These are phyloP conservation scores for Prosopocoilus inquinatus DNA, from an alignment of 2,888 invertebrate species.

Conservation along the genomic window DNA sequence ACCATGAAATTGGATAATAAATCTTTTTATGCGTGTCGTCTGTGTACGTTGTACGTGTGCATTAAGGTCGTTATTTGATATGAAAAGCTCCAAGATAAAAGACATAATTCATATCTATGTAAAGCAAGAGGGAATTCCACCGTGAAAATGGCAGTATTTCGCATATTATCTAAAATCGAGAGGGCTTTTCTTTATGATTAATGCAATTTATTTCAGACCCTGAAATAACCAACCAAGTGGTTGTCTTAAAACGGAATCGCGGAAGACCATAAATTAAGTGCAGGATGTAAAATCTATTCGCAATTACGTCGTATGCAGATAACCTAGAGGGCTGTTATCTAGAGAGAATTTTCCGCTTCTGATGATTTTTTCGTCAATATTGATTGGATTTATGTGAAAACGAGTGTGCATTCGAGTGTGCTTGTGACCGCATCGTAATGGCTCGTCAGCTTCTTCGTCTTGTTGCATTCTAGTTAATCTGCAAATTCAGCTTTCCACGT, in stretches of 20 bases:
- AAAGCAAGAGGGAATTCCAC: no score
- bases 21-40: no score
- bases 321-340: constrained; percentile 34
- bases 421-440: constrained; percentile 38
- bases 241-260: not conserved
- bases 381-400: constrained; percentile 42
- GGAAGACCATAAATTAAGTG: constrained; percentile 21
- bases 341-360: constrained; percentile 31
- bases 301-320: constrained; percentile 37
- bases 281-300: constrained; percentile 3
- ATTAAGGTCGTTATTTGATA: no score
- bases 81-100: no score
- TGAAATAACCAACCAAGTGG: not conserved
- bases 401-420: constrained; percentile 31
- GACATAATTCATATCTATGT: no score
- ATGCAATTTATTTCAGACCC: not conserved
- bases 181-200: not conserved
- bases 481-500: no score
- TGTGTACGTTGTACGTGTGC: no score
- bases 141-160: no score
- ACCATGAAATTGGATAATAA: no score
- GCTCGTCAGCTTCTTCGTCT: constrained; percentile 34
- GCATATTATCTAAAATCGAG: no score
- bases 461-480: not conserved
- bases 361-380: constrained; percentile 28